Percentiles rank a stretch among this genome's conserved stretches.
Evolutionary conservation across 2,113 vertebrate species (phyloP).

Genomic region (Cephalopholis sonnerati): DNA sequence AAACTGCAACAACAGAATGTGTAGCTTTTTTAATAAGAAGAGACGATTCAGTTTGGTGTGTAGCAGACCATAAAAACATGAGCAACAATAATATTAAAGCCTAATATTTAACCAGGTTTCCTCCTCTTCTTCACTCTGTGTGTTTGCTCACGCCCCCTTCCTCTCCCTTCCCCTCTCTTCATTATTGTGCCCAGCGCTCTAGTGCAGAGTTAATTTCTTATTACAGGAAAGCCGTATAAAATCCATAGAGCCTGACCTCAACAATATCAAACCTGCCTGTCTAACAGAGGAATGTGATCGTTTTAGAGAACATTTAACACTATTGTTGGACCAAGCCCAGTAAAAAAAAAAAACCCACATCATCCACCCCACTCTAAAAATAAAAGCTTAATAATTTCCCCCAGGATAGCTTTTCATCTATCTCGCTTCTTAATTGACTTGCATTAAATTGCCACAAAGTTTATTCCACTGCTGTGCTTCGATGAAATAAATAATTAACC

Average conservation of each 20-base stretch:
- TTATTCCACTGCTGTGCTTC: constrained; percentile 75
- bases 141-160: constrained; percentile 42
- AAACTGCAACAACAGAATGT: constrained; percentile 22
- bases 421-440: constrained; percentile 81
- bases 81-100: constrained; percentile 59
- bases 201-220: constrained; percentile 75
- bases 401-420: constrained; percentile 80
- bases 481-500: constrained; percentile 84
- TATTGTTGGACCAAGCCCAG: constrained; percentile 53
- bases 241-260: constrained; percentile 74
- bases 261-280: constrained; percentile 66
- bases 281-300: constrained; percentile 42
- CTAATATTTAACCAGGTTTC: constrained; percentile 62
- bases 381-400: constrained; percentile 83
- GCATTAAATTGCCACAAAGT: constrained; percentile 80
- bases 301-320: constrained; percentile 74
- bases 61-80: constrained; percentile 51
- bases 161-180: constrained; percentile 17
- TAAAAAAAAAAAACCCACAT: constrained; percentile 47
- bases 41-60: constrained; percentile 35
- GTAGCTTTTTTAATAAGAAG: constrained; percentile 54
- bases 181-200: constrained; percentile 58
- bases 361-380: constrained; percentile 78
- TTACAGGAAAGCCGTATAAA: constrained; percentile 69
- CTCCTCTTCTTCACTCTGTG: constrained; percentile 27